Percentiles rank a stretch among this genome's conserved stretches.
These are phyloP conservation scores for Chrysotoxum bicinctum DNA, from an alignment of 2,888 invertebrate species.

Conservation along the genomic window DNA sequence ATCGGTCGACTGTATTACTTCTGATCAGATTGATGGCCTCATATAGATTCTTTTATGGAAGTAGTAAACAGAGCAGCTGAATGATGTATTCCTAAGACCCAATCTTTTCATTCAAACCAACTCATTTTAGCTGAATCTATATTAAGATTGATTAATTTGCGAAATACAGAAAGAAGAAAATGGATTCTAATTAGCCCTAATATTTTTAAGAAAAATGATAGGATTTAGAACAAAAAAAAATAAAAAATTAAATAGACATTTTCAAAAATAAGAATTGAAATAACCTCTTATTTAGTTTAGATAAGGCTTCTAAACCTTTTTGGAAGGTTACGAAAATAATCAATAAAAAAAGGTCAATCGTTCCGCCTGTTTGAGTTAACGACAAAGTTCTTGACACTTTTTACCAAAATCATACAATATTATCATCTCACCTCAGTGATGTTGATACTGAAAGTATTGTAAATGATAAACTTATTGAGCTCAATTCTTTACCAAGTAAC, in stretches of 20 bases:
- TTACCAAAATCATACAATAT: background rate
- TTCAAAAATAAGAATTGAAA: background rate
- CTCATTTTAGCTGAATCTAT: background rate
- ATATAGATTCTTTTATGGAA: background rate
- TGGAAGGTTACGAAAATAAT: background rate
- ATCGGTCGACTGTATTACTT: background rate
- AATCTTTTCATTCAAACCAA: background rate
- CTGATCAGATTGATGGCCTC: background rate
- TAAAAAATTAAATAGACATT: background rate
- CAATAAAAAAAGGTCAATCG: background rate
- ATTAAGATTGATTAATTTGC: background rate
- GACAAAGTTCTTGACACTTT: background rate
- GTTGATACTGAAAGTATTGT: background rate
- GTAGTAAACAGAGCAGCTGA: conserved; percentile 2
- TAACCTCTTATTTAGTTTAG: conserved; percentile 7
- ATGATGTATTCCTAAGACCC: background rate
- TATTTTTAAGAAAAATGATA: background rate
- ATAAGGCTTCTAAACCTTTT: background rate
- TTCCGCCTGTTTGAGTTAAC: background rate
- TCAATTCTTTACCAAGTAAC: background rate
- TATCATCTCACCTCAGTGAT: background rate
- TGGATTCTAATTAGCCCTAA: background rate
- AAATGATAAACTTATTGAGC: background rate
- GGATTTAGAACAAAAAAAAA: background rate
- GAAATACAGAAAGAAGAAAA: background rate